Evolutionary conservation across 2,888 invertebrate genomes (phyloP).

Genomic region (Adineta ricciae): DNA sequence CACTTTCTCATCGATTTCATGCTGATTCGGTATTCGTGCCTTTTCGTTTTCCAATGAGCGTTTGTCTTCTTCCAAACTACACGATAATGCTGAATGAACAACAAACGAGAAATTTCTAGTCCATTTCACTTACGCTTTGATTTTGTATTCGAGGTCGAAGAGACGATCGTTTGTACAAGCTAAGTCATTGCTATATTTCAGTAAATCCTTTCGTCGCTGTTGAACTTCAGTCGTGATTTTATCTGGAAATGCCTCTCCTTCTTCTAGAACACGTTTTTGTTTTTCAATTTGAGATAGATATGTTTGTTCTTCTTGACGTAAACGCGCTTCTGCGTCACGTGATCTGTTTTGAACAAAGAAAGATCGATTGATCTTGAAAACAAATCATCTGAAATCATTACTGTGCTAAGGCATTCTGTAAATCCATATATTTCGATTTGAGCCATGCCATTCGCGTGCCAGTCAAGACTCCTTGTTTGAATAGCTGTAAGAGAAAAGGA

Average conservation of each 20-base stretch:
- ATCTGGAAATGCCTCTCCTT: conserved; percentile 48
- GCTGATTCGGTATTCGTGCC: conserved; percentile 45
- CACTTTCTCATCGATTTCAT: conserved; percentile 48
- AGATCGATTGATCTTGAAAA: conserved; percentile 25
- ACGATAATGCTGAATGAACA: conserved; percentile 27
- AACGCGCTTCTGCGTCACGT: conserved; percentile 43
- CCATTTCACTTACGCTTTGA: conserved; percentile 42
- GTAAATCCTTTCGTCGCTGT: conserved; percentile 44
- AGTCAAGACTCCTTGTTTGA: conserved; percentile 46
- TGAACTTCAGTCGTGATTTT: conserved; percentile 46
- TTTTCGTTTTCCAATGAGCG: conserved; percentile 46
- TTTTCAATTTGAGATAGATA: conserved; percentile 41
- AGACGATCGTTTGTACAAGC: conserved; percentile 45
- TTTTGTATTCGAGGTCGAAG: conserved; percentile 48
- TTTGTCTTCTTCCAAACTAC: conserved; percentile 47
- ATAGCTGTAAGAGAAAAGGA: conserved; percentile 40
- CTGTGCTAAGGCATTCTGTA: conserved; percentile 47
- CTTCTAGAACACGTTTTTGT: conserved; percentile 44
- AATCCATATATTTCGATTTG: conserved; percentile 49
- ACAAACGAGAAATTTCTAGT: too few species aligned
- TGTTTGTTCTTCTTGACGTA: conserved; percentile 44
- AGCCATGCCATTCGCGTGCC: conserved; percentile 47
- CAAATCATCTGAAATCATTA: conserved; percentile 35
- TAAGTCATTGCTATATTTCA: conserved; percentile 46
- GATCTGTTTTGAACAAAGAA: conserved; percentile 35